Percentiles rank a stretch among this genome's conserved stretches.
These are phyloP conservation scores for Serrognathus titanus DNA, from an alignment of 2,888 invertebrate genomes.

Conservation along the genomic window DNA sequence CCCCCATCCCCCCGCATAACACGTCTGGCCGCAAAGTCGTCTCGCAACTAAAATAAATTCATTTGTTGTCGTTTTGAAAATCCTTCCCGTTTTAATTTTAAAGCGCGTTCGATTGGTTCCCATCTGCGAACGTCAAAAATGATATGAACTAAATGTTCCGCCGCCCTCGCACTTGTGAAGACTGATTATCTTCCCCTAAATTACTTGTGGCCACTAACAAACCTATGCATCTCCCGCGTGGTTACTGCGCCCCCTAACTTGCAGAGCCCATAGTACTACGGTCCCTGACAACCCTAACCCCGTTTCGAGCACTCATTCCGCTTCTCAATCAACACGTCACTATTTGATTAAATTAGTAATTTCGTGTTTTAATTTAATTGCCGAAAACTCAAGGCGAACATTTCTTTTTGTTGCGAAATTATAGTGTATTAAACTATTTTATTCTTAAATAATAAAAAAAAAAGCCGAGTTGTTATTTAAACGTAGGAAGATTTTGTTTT, in stretches of 20 bases:
- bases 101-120: conserved; percentile 15
- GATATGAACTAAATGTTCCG: conserved; percentile 27
- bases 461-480: too few species aligned
- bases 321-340: conserved; percentile 10
- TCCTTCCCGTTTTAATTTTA: neutral
- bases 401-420: too few species aligned
- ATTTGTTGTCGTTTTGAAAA: neutral
- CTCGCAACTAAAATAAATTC: conserved; percentile 4
- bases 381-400: neutral
- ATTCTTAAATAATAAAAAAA: too few species aligned
- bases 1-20: conserved; percentile 1
- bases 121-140: conserved; percentile 27
- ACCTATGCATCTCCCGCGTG: conserved; percentile 29
- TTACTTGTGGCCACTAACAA: conserved; percentile 35
- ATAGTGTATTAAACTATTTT: too few species aligned
- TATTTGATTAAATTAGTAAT: conserved; percentile 3
- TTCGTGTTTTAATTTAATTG: conserved; percentile 3
- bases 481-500: too few species aligned
- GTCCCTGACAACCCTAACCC: conserved; percentile 10
- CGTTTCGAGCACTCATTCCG: conserved; percentile 4
- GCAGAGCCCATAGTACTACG: conserved; percentile 6
- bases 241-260: conserved; percentile 25
- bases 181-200: conserved; percentile 33
- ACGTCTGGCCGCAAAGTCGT: conserved; percentile 18
- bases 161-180: conserved; percentile 30